Base-by-base conservation (phyloP, 2,797 vertebrate genomes). In the Glyptemys insculpta region DNA sequence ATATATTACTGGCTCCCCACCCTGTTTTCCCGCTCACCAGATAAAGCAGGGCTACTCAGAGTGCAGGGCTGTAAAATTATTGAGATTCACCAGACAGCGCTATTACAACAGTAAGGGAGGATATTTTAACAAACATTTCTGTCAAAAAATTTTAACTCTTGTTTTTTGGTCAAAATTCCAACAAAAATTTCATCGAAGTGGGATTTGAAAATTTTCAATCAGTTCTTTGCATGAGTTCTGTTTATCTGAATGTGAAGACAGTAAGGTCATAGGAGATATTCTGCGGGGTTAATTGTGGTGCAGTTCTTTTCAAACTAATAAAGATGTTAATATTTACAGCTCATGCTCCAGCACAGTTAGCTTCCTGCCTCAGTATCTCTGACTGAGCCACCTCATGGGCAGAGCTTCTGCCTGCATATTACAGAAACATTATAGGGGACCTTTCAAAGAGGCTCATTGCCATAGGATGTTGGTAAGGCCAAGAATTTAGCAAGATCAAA, bases 181-280 rank as follows among this genome's bases (percentile, higher is more conserved):
- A 76, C 25, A 76, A 47, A 44, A 47, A 15, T 56, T 25, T 79
- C 79, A 86, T 34, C 68, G 49, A 85, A 78, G 57, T 29, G 56
- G 47, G 91, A 87, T 12, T 7, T 56, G 62, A 50, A 93, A 3
- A 3, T 84, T 85, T 90, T 82, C 10, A 79, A 47, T 54, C 7
- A 72, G 34, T 23, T 82, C 18, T 14, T 90, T 85, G 81, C 21
- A 37, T 18, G 93, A 76, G 6, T 65, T 83, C n/a, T 44, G 6
- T 65, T 95, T 92, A 54, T 79, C 41, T 44, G 56, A 88, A 79
- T 52, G 85, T 15, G 79, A 53, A 80, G 62, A 21, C 7, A 16
- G 3, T n/a, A 37, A 68, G 65, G 65, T 37, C 65, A 37, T 8
- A 87, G 52, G 87, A 83, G 83, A 57, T 23, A 2, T n/a, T 89